Conservation (phyloP, 2,797 vertebrate species). For the Odontamblyopus lacepedii region DNA sequence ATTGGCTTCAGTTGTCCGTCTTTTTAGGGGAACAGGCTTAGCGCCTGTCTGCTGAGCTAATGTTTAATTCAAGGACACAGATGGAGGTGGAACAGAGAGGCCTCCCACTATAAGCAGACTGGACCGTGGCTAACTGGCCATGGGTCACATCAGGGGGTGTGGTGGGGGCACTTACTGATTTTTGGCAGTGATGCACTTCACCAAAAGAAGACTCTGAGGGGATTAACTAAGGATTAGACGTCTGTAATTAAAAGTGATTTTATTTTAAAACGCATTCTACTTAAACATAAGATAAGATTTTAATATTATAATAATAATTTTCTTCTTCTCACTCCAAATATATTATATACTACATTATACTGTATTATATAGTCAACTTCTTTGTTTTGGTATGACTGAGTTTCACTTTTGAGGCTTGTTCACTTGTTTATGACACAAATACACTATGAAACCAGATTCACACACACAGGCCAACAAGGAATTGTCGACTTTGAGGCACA, state of each 20-base stretch:
- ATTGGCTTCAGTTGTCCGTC: constrained; percentile 57
- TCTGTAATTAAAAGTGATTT: not conserved
- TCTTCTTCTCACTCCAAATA: no score
- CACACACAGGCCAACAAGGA: no score
- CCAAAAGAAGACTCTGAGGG: not conserved
- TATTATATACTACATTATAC: no score
- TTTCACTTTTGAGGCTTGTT: no score
- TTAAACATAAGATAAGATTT: not conserved
- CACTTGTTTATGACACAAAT: not conserved
- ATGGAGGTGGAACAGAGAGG: constrained; percentile 64
- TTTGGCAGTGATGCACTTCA: not conserved
- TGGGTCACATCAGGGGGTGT: constrained; percentile 20
- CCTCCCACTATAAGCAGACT: constrained; percentile 58
- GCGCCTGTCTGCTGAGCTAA: constrained; percentile 59
- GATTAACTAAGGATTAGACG: not conserved
- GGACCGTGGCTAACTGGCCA: constrained; percentile 18
- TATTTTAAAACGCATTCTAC: not conserved
- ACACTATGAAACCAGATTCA: no score
- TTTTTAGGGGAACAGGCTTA: constrained; percentile 54
- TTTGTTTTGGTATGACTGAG: no score
- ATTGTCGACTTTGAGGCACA: no score
- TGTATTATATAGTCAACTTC: no score
- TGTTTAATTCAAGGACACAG: constrained; percentile 75
- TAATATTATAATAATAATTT: no score
- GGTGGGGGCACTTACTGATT: not conserved